phyloP scores from a whole-genome alignment of 1,140 invertebrate species.

The Drosophila mauritiana region DNA sequence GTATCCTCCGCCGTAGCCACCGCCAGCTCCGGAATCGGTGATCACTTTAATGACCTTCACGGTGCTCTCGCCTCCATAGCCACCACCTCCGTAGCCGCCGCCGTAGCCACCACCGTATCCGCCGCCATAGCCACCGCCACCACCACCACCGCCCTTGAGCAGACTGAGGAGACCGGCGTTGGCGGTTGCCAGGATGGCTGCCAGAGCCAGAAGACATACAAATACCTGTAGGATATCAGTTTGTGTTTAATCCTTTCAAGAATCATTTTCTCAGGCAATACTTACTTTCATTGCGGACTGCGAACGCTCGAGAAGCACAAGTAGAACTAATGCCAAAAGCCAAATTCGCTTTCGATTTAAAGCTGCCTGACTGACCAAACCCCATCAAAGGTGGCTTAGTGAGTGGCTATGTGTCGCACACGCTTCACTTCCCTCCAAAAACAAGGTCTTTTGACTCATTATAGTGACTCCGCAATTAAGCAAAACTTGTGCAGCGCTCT shows the following conservation, averaged over 20 bases:
- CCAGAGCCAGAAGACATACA: constrained; percentile 70
- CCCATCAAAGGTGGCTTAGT: constrained; percentile 40
- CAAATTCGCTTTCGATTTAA: constrained; percentile 65
- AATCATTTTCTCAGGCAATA: constrained; percentile 4
- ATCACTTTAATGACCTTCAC: constrained; percentile 27
- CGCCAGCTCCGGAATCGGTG: constrained; percentile 28
- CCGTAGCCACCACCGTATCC: constrained; percentile 37
- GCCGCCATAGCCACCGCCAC: constrained; percentile 38
- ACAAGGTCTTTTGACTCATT: constrained; percentile 35
- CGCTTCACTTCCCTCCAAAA: constrained; percentile 8
- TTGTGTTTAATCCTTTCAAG: constrained; percentile 29
- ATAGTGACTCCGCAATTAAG: not conserved
- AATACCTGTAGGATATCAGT: constrained; percentile 53
- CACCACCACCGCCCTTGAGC: constrained; percentile 58
- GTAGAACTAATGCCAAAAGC: constrained; percentile 69
- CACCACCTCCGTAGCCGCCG: constrained; percentile 37
- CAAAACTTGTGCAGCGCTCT: constrained; percentile 14
- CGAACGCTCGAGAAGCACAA: constrained; percentile 51
- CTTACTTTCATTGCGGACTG: constrained; percentile 69
- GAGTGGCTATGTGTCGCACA: constrained; percentile 42
- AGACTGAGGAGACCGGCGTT: constrained; percentile 68
- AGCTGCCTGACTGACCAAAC: constrained; percentile 42
- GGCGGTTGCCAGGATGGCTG: constrained; percentile 58
- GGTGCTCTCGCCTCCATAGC: constrained; percentile 27
- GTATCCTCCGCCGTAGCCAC: constrained; percentile 30